These are phyloP conservation scores for Geothlypis trichas DNA, from an alignment of 2,113 vertebrate genomes.

Conservation along the genomic window DNA sequence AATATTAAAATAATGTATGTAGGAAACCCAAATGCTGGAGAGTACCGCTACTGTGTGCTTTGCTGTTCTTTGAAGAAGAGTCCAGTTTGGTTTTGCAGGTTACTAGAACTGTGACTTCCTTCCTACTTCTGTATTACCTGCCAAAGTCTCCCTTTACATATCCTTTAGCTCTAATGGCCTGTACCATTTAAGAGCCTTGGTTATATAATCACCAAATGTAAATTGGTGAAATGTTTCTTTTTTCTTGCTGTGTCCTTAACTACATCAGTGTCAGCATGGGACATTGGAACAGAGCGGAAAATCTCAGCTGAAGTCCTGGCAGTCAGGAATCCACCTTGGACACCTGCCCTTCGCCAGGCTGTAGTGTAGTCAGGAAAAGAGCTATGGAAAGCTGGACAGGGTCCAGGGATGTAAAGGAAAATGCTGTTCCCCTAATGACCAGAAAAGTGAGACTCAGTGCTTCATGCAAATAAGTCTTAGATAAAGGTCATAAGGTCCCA, in stretches of 20 bases:
- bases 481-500: slow-evolving; percentile 24
- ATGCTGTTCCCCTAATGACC: neutral
- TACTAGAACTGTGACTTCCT: neutral
- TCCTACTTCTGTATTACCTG: neutral
- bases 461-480: slow-evolving; percentile 42
- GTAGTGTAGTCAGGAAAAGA: neutral
- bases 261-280: neutral
- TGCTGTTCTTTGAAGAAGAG: neutral
- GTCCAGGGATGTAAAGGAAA: neutral
- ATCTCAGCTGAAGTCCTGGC: slow-evolving; percentile 15
- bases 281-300: neutral
- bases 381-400: neutral
- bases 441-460: neutral
- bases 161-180: neutral
- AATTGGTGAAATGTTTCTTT: neutral
- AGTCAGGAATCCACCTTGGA: neutral
- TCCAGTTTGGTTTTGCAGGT: neutral
- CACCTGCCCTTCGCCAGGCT: neutral
- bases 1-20: neutral
- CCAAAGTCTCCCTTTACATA: neutral
- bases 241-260: neutral
- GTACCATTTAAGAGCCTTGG: neutral
- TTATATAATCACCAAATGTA: neutral
- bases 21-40: neutral
- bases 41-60: neutral